These are phyloP conservation scores for Turnix velox DNA, from an alignment of 2,113 vertebrate genomes.

Conservation along the genomic window DNA sequence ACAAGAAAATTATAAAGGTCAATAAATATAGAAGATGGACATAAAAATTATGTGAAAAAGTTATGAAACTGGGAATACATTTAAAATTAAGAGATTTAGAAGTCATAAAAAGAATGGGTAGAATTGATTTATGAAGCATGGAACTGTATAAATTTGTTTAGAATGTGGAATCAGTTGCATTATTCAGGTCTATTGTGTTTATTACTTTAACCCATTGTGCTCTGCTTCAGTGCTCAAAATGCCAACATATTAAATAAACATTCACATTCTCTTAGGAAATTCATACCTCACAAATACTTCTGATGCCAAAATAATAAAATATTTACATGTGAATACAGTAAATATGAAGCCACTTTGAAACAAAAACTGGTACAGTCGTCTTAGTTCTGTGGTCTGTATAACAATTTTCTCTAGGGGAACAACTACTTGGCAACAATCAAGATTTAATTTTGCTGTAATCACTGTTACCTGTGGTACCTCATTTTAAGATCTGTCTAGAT, in stretches of 20 bases:
- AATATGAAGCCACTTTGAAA: background rate
- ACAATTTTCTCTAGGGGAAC: background rate
- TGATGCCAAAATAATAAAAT: background rate
- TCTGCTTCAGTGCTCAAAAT: background rate
- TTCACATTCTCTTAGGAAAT: background rate
- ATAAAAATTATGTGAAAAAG: background rate
- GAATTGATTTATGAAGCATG: constrained; percentile 21
- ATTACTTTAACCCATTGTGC: constrained; percentile 30
- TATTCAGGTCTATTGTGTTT: background rate
- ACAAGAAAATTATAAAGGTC: background rate
- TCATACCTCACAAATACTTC: background rate
- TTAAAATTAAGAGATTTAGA: constrained; percentile 4
- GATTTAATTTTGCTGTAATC: background rate
- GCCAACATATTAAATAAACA: background rate
- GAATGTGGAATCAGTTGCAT: background rate
- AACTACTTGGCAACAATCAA: background rate
- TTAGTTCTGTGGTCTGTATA: background rate
- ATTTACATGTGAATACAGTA: background rate
- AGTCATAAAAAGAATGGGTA: background rate
- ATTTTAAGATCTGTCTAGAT: background rate
- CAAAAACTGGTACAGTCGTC: background rate
- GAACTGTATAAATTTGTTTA: constrained; percentile 8
- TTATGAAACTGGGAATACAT: background rate
- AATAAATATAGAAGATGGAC: background rate
- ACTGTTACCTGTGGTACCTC: background rate